These are phyloP conservation scores for Contarinia nasturtii DNA, from an alignment of 1,140 invertebrate species.

Conservation along the genomic window DNA sequence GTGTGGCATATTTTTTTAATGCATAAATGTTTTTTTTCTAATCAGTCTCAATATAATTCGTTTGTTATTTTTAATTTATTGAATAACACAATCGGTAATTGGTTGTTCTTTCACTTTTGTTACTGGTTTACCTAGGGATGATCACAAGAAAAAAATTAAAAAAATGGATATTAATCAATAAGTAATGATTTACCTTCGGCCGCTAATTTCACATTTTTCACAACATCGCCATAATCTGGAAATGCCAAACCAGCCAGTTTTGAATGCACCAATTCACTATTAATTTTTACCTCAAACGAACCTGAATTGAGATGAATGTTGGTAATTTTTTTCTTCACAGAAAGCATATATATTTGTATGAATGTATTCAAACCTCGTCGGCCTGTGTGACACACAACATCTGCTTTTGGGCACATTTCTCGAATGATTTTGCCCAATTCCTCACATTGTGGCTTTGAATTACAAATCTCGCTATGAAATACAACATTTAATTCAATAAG, in stretches of 20 bases:
- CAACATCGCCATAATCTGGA: slow-evolving; percentile 33
- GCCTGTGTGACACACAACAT: slow-evolving; percentile 14
- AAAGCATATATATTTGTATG: not conserved
- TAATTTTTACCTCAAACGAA: slow-evolving; percentile 39
- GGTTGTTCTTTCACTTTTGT: slow-evolving; percentile 25
- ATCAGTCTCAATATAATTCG: not conserved
- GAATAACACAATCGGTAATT: slow-evolving; percentile 23
- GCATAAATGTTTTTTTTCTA: not conserved
- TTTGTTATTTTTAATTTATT: not conserved
- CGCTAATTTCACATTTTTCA: slow-evolving; percentile 26
- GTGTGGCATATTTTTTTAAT: no score
- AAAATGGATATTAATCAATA: no score
- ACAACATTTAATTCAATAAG: not conserved
- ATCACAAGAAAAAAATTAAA: no score
- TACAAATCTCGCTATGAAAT: slow-evolving; percentile 13
- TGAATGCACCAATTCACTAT: slow-evolving; percentile 34
- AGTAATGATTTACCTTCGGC: no score
- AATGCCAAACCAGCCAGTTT: slow-evolving; percentile 35
- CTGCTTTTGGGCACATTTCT: slow-evolving; percentile 8
- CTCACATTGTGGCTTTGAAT: slow-evolving; percentile 18
- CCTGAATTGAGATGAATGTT: slow-evolving; percentile 12
- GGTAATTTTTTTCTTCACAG: not conserved
- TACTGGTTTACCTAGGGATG: slow-evolving; percentile 12
- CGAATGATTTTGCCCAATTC: slow-evolving; percentile 14
- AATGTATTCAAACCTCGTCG: slow-evolving; percentile 6